Base-by-base conservation (phyloP, 1,140 invertebrate genomes). In the Centruroides sculpturatus region DNA sequence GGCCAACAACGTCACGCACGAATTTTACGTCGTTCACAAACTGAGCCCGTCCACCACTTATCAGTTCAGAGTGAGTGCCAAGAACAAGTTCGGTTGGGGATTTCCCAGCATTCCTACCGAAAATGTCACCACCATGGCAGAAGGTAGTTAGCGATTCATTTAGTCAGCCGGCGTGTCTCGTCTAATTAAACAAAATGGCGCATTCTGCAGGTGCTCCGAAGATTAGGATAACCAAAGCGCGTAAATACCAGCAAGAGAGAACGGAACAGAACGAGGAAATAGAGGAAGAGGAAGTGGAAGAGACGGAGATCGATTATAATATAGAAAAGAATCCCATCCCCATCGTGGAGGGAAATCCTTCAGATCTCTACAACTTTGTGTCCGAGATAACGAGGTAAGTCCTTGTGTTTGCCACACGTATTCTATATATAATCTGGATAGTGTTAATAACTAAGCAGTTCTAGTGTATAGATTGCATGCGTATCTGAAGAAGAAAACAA, bases 41-140 rank as follows among this genome's bases (percentile, higher is more conserved):
- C 78, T 99, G 3, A 73, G 81, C 62, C 82, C 89, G 0, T 81
- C 85, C 57, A 86, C 83, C 2, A 82, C 81, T 59, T 96, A 98
- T 73, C 83, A 89, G 58, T 97, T 97, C 76, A 79, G 93, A 57
- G 75, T 98, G 8, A 82, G 86, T 3, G 90, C 91, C 1, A 80
- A 83, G 57, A 99, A 98, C 74, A 82, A 83, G 47, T 91, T 98
- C 69, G 94, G 93, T n/a, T 92, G 89, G 88, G 87, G 87, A 70
- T 85, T 86, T 56, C 81, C 82, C 64, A 85, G 87, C 52, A 83
- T 88, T 41, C 82, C 84, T 0, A 84, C 86, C 6, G 78, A 81
- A 62, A 70, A 83, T 1, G 73, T 86, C 7, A 83, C 82, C 67
- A 66, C 69, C 12, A 56, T 51, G 56, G 46, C 57, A 12, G 59